Evolutionary conservation across 1,140 invertebrate species (phyloP).

Genomic region (Copidosoma floridanum): DNA sequence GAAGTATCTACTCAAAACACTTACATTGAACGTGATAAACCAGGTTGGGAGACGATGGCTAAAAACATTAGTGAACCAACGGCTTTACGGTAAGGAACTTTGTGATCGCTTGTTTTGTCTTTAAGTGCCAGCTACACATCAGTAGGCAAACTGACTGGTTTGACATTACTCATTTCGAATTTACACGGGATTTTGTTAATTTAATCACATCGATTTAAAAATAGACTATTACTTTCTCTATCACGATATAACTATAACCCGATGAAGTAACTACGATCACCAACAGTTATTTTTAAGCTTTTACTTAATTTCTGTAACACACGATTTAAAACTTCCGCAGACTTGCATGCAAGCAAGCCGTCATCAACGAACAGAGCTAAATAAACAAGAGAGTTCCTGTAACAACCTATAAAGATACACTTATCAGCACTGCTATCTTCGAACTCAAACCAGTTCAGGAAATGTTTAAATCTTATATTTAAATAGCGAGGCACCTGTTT

Average conservation of each 20-base stretch:
- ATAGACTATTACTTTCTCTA: constrained; percentile 16
- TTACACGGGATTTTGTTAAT: constrained; percentile 14
- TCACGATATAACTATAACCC: constrained; percentile 36
- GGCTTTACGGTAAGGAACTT: background rate
- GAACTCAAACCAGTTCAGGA: background rate
- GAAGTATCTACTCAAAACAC: background rate
- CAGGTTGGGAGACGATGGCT: background rate
- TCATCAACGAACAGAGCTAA: constrained; percentile 24
- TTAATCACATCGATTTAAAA: constrained; percentile 27
- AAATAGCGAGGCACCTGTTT: background rate
- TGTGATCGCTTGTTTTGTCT: background rate
- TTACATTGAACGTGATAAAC: background rate
- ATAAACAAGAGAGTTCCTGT: constrained; percentile 5
- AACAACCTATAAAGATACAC: constrained; percentile 1
- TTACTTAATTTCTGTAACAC: constrained; percentile 30
- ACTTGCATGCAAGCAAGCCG: constrained; percentile 19
- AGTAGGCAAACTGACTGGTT: constrained; percentile 17
- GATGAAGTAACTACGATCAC: constrained; percentile 29
- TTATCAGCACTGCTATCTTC: background rate
- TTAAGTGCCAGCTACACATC: background rate
- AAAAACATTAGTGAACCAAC: background rate
- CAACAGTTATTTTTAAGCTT: constrained; percentile 30
- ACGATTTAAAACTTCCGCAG: constrained; percentile 13
- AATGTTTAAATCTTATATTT: background rate
- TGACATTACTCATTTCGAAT: constrained; percentile 24